Evolutionary conservation across 2,797 vertebrate genomes (phyloP).

Genomic region (Harpagifer antarcticus): DNA sequence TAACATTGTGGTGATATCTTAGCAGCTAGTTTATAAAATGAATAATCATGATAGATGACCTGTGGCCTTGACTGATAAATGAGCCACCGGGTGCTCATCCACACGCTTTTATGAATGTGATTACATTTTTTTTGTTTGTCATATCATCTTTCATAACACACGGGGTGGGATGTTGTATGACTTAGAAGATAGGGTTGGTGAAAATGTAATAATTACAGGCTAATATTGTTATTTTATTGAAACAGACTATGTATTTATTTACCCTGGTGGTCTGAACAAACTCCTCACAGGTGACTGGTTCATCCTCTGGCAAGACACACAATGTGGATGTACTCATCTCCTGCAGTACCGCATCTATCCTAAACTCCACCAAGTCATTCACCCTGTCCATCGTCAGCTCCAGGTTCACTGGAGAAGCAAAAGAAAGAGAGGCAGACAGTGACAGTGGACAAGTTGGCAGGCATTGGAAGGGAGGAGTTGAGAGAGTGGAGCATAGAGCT

Average conservation of each 20-base stretch:
- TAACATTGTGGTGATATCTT: neutral
- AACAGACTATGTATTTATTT: conserved; percentile 18
- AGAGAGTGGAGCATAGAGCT: neutral
- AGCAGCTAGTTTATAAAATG: neutral
- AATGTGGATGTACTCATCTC: conserved; percentile 88
- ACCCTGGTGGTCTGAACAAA: conserved; percentile 94
- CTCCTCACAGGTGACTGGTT: conserved; percentile 89
- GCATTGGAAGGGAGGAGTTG: neutral
- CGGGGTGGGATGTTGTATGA: neutral
- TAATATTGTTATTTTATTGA: neutral
- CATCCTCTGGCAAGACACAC: conserved; percentile 89
- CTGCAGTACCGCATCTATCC: conserved; percentile 90
- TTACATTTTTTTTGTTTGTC: neutral
- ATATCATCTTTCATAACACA: neutral
- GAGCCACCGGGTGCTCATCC: neutral
- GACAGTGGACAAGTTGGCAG: neutral
- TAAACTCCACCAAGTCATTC: conserved; percentile 92
- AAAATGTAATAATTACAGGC: neutral
- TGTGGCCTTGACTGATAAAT: neutral
- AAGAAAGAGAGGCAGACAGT: neutral
- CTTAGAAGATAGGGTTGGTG: neutral
- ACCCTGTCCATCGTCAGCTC: conserved; percentile 90
- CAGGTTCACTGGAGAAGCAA: conserved; percentile 82
- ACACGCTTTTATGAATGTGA: neutral
- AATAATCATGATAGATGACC: conserved; percentile 3